A percentile compares a stretch with the other conserved stretches of the same genome.
Evolutionary conservation across 2,888 invertebrate genomes (phyloP).

Genomic region (Chouioia cunea): DNA sequence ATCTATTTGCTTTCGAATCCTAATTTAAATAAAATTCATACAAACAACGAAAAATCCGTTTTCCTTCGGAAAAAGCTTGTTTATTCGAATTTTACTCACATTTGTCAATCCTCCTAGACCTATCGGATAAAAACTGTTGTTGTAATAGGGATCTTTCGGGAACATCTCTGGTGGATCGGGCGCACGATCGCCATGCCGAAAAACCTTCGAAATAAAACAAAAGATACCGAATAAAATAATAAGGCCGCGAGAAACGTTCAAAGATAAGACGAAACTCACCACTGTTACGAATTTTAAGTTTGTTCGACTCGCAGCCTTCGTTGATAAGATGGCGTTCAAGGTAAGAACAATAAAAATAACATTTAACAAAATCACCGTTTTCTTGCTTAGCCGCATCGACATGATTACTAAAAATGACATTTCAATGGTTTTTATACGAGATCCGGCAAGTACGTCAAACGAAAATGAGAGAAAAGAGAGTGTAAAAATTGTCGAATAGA

Average conservation of each 20-base stretch:
- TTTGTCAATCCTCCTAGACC: conserved; percentile 50
- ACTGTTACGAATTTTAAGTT: conserved; percentile 32
- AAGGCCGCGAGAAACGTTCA: background rate
- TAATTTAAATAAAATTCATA: too few relatives aligned
- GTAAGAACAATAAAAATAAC: too few relatives aligned
- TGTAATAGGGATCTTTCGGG: conserved; percentile 47
- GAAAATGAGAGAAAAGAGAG: too few relatives aligned
- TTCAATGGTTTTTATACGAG: too few relatives aligned
- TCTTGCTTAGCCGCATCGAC: too few relatives aligned
- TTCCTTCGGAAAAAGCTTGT: too few relatives aligned
- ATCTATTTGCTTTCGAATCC: too few relatives aligned
- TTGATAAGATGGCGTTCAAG: background rate
- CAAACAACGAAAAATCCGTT: too few relatives aligned
- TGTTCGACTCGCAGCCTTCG: conserved; percentile 1
- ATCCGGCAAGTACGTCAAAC: too few relatives aligned
- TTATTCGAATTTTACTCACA: conserved; percentile 44
- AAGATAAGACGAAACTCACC: conserved; percentile 24
- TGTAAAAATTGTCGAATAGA: too few relatives aligned
- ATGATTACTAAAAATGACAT: too few relatives aligned
- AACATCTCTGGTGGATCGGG: conserved; percentile 46
- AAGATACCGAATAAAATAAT: background rate
- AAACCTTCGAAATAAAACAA: conserved; percentile 26
- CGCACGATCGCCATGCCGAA: conserved; percentile 51
- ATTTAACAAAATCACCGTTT: too few relatives aligned
- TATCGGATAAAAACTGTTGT: conserved; percentile 45